These are phyloP conservation scores for Bryconaethiops microstoma DNA, from an alignment of 2,797 vertebrate species.

Conservation along the genomic window DNA sequence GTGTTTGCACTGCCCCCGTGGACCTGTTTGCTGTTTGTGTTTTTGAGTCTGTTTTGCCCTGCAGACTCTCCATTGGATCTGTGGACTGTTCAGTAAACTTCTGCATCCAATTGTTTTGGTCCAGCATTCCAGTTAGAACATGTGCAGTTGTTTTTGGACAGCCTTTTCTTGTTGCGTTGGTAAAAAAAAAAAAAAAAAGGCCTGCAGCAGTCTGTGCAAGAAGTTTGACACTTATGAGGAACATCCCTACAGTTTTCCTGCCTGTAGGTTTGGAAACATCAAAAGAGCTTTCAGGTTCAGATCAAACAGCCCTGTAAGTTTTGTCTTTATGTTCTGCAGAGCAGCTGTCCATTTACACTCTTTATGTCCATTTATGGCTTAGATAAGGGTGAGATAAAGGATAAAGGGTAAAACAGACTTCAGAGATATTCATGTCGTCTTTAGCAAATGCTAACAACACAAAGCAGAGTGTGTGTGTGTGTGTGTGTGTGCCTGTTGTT, in stretches of 20 bases:
- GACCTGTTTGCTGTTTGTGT: no score
- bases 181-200: background rate
- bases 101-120: background rate
- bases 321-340: background rate
- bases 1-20: no score
- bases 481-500: background rate
- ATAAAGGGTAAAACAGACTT: background rate
- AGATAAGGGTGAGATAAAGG: background rate
- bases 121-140: background rate
- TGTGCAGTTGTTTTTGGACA: background rate
- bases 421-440: background rate
- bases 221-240: conserved; percentile 7
- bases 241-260: background rate
- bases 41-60: no score
- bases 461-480: background rate
- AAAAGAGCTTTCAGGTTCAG: background rate
- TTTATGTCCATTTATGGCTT: background rate
- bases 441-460: background rate
- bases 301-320: background rate
- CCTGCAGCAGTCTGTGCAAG: background rate
- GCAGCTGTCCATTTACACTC: background rate
- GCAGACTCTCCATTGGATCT: no score
- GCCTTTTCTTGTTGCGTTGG: background rate
- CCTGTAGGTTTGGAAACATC: background rate
- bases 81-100: background rate